Conservation (phyloP, 2,888 invertebrate genomes). For the Conops quadrifasciatus region DNA sequence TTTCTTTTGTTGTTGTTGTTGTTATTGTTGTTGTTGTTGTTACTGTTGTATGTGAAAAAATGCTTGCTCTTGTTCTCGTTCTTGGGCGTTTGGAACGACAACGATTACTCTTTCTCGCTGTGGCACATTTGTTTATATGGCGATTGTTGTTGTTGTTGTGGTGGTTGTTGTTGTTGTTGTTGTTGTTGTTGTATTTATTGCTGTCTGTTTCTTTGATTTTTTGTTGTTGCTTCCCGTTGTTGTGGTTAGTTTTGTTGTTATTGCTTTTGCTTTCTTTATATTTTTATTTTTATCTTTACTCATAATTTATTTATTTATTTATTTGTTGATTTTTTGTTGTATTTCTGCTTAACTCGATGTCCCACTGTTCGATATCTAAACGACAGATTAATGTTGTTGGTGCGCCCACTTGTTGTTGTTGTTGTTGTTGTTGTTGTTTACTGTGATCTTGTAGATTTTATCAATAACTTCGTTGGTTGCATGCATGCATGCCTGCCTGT, state of each 20-base stretch:
- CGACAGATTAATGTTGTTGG: slow-evolving; percentile 30
- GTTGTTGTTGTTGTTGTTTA: slow-evolving; percentile 12
- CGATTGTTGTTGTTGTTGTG: too few species aligned
- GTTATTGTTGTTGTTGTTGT: slow-evolving; percentile 1
- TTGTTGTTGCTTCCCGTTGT: too few species aligned
- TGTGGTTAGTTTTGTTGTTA: neutral
- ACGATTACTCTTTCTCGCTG: neutral
- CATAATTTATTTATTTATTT: slow-evolving; percentile 24
- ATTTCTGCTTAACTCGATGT: slow-evolving; percentile 1
- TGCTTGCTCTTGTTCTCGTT: neutral
- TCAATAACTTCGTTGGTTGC: slow-evolving; percentile 17
- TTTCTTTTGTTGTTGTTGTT: neutral
- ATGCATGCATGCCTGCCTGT: too few species aligned
- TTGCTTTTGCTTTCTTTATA: neutral
- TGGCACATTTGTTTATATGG: neutral
- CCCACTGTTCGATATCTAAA: slow-evolving; percentile 24
- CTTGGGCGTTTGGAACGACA: neutral
- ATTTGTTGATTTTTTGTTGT: slow-evolving; percentile 1
- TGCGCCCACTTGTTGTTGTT: slow-evolving; percentile 1
- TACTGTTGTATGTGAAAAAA: too few species aligned
- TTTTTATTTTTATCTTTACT: neutral
- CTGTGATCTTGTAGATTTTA: slow-evolving; percentile 28
- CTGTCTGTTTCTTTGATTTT: slow-evolving; percentile 8
- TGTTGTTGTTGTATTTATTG: neutral
- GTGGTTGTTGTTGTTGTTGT: slow-evolving; percentile 5